Evolutionary conservation across 2,888 invertebrate genomes (phyloP).

Genomic region (Polietes domitor): DNA sequence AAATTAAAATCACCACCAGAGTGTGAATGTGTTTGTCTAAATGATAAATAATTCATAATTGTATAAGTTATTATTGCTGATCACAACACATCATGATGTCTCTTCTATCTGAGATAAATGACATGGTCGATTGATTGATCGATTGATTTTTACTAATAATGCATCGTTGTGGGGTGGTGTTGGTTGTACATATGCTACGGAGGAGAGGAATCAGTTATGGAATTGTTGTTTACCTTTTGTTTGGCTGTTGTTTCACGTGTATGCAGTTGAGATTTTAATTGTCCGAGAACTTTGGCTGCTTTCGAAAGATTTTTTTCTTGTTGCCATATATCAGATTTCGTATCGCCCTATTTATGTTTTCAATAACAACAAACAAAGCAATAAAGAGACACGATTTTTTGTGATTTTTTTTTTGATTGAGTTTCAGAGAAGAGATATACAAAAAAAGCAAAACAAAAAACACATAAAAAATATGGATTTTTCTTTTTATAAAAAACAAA

Average conservation of each 20-base stretch:
- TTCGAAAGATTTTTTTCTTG: slow-evolving; percentile 82
- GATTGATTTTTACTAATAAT: neutral
- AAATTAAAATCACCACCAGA: neutral
- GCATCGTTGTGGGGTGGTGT: too few species aligned
- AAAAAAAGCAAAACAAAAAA: slow-evolving; percentile 11
- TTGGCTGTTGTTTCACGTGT: slow-evolving; percentile 81
- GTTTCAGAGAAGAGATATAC: neutral
- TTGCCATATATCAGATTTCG: slow-evolving; percentile 81
- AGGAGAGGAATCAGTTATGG: slow-evolving; percentile 37
- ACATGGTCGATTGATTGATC: neutral
- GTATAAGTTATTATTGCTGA: neutral
- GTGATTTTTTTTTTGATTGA: slow-evolving; percentile 6
- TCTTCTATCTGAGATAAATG: neutral
- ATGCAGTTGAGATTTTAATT: slow-evolving; percentile 82
- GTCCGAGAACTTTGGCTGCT: slow-evolving; percentile 83
- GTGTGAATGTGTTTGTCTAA: neutral
- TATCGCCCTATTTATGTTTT: slow-evolving; percentile 77
- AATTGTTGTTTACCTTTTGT: slow-evolving; percentile 79
- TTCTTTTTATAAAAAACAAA: neutral
- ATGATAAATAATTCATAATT: neutral
- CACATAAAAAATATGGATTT: slow-evolving; percentile 11
- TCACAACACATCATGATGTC: neutral
- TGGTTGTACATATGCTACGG: neutral
- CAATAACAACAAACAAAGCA: slow-evolving; percentile 49
- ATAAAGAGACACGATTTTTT: slow-evolving; percentile 16